phyloP scores from a whole-genome alignment of 1,140 invertebrate species.

The Hesperophylax magnus region DNA sequence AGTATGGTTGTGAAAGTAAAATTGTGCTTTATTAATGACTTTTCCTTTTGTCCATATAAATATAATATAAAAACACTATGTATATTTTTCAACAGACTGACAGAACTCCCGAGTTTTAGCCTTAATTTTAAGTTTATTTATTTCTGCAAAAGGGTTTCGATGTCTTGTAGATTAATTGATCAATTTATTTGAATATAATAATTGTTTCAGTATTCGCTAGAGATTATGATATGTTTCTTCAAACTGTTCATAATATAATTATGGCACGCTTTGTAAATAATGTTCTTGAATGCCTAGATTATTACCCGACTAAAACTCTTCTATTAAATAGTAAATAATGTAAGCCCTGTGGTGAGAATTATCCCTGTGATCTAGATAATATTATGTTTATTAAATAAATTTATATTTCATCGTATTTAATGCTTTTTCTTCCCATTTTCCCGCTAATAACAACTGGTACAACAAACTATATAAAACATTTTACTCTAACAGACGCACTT shows the following conservation, averaged over 20 bases:
- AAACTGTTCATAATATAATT: too few species aligned
- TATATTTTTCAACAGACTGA: background rate
- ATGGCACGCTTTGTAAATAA: too few species aligned
- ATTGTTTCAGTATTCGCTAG: too few species aligned
- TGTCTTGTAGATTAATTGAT: too few species aligned
- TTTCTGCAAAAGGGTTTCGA: background rate
- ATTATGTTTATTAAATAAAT: constrained; percentile 32
- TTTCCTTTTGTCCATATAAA: too few species aligned
- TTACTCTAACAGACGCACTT: too few species aligned
- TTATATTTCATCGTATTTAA: background rate
- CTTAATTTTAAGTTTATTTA: constrained; percentile 13
- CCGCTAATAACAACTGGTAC: background rate
- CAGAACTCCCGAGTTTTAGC: background rate
- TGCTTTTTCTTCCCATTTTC: constrained; percentile 10
- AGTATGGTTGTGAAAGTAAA: background rate
- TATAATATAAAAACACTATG: background rate
- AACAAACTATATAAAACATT: too few species aligned
- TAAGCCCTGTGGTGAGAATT: constrained; percentile 10
- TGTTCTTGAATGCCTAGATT: too few species aligned
- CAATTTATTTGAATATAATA: too few species aligned
- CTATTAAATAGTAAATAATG: background rate
- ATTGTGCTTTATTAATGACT: too few species aligned
- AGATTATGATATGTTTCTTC: too few species aligned
- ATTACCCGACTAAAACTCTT: too few species aligned
- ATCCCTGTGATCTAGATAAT: constrained; percentile 23